These are phyloP conservation scores for Autographa pulchrina DNA, from an alignment of 2,888 invertebrate genomes.

Conservation along the genomic window DNA sequence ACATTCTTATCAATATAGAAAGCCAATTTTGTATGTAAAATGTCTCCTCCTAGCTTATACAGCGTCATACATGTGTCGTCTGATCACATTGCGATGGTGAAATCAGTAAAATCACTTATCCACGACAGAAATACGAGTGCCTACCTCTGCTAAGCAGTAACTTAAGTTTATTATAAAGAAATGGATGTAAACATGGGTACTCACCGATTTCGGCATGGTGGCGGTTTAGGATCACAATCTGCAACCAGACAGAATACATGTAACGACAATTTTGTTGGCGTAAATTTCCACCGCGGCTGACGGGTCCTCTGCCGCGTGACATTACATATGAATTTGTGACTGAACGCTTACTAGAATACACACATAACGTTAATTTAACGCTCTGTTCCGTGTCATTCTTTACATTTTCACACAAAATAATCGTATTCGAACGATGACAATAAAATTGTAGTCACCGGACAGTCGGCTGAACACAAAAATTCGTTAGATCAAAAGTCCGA, in stretches of 20 bases:
- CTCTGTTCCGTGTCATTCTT: slow-evolving; percentile 55
- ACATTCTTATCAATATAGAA: slow-evolving; percentile 39
- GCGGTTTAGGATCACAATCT: slow-evolving; percentile 87
- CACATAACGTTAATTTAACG: slow-evolving; percentile 50
- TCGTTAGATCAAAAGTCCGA: slow-evolving; percentile 63
- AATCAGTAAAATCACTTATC: slow-evolving; percentile 78
- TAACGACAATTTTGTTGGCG: slow-evolving; percentile 68
- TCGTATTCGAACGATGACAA: slow-evolving; percentile 68
- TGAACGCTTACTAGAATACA: slow-evolving; percentile 58
- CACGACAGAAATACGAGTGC: slow-evolving; percentile 43
- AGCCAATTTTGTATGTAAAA: slow-evolving; percentile 46
- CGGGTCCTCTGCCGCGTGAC: slow-evolving; percentile 73
- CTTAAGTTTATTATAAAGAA: slow-evolving; percentile 46
- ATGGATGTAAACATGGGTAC: slow-evolving; percentile 70
- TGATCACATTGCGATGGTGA: slow-evolving; percentile 82
- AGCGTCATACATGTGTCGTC: slow-evolving; percentile 70
- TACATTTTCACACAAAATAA: slow-evolving; percentile 72
- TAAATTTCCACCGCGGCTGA: slow-evolving; percentile 67
- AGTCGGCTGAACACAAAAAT: slow-evolving; percentile 70
- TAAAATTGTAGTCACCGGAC: slow-evolving; percentile 82
- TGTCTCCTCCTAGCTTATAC: slow-evolving; percentile 59
- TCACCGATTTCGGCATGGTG: slow-evolving; percentile 92
- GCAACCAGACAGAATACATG: slow-evolving; percentile 74
- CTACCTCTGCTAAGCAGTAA: slow-evolving; percentile 20
- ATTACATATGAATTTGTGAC: slow-evolving; percentile 70